Percentiles rank a stretch among this genome's conserved stretches.
Conservation (phyloP, 2,888 invertebrate genomes). For the Mythimna loreyi region DNA sequence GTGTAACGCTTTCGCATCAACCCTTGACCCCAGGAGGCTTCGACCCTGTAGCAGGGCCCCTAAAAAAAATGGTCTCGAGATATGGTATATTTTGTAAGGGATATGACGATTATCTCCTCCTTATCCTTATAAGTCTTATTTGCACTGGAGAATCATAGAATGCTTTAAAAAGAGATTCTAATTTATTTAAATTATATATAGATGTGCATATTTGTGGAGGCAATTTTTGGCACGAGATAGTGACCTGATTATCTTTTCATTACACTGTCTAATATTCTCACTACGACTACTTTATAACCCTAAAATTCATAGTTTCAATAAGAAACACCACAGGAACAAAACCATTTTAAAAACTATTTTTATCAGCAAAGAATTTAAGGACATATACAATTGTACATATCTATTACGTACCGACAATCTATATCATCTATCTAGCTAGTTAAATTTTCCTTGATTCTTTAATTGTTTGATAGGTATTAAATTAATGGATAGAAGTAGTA, state of each 20-base stretch:
- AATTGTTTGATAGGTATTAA: slow-evolving; percentile 15
- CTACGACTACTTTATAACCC: neutral
- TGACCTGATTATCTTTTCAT: no score
- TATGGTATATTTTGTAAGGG: no score
- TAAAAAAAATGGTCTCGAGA: no score
- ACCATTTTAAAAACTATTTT: neutral
- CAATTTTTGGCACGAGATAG: neutral
- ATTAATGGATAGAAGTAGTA: neutral
- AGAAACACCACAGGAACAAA: neutral
- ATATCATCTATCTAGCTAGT: neutral
- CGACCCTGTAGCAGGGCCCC: no score
- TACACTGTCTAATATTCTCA: no score
- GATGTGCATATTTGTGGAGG: no score
- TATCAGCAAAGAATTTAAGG: neutral
- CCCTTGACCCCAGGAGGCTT: no score
- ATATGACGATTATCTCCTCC: no score
- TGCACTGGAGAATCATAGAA: neutral
- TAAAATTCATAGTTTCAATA: neutral
- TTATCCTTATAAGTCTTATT: neutral
- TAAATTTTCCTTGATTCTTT: slow-evolving; percentile 8
- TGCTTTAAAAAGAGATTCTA: neutral
- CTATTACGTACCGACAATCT: neutral
- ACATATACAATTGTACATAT: no score
- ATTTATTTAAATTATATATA: neutral
- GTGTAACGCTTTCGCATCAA: no score